Base-by-base conservation (phyloP, 2,797 vertebrate genomes). In the Momotus momota region DNA sequence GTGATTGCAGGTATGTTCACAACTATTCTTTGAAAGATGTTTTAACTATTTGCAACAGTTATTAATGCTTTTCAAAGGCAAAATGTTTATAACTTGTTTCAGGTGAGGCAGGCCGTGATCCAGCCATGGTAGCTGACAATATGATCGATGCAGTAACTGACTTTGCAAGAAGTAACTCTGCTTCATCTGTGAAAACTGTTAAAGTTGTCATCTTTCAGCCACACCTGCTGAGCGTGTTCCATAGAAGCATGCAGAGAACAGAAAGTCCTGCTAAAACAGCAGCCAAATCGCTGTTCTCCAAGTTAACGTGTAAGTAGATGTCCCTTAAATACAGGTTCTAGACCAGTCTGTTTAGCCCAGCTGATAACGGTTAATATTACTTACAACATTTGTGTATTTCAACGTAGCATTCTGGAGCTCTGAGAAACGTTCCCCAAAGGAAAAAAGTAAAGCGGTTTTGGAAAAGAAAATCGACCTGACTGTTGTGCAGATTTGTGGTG, bases 201-300 rank as follows among this genome's bases (percentile, higher is more conserved):
- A 98, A 98, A 91, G 97, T 99, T 35, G 97, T 99, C 62, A 98
- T 99, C 94, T 99, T 99, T 93, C 98, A 99, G 95, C 75, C 97
- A 22, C 88, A 92, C 8, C 97, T 99, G 96, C 81, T 99, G 38
- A 82, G 75, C 14, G 98, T 98, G 4, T 99, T 99, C 96, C 91
- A 94, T 85, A 89, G 29, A 83, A 98, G 97, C 75, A 98, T 99
- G 98, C 96, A 98, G 52, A 97, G 98, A 82, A 98, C 94, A 95
- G 97, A 97, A 95, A 81, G 6, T 27, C 7, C 19, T 60, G 1
- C 20, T 69, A 67, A 83, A 46, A 67, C 94, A 73, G 17, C 48
- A 6, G n/a, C 86, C 41, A 80, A 1, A 12, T 75, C 72, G 0
- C 0, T 97, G 0, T 0, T 97, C 0, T 78, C 96, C 51, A 97